Evolutionary conservation across 2,888 invertebrate genomes (phyloP), one percentile per base, ranked within the genome.

Genomic region (Apamea monoglypha): DNA sequence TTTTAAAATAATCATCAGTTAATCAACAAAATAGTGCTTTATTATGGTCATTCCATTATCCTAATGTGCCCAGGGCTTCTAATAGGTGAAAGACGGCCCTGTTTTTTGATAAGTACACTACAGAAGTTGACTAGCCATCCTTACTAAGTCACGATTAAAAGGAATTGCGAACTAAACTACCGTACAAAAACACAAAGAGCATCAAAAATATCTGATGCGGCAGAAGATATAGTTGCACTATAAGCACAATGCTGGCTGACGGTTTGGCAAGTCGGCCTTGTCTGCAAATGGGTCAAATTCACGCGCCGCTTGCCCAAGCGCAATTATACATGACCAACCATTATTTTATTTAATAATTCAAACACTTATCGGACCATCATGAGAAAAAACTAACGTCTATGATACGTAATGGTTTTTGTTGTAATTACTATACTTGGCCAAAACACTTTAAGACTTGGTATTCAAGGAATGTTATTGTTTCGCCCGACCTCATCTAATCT

Each of bases 201-300:
- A 40, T 64, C 68, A 85, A 56, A 86, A 61, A 72, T 81, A 82
- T 79, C 83, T 89, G 91, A 92, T 91, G 87, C 74, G 85, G 84
- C 86, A 85, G 91, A 91, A 90, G 92, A 94, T 92, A 92, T 87
- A 75, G 80, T 72, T 87, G 83, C 86, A 83, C 83, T 85, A 68
- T 81, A 87, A 83, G 86, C 88, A 92, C 92, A 91, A 91, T 92
- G 90, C 90, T 87, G 84, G 76, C 81, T 84, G 89, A 87, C 87
- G 86, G 91, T 95, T 95, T 94, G 92, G 94, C 93, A 95, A 94
- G 92, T 88, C 89, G 94, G 90, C 96, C 96, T 96, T 94, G 95
- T 90, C 83, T 79, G 90, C 90, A 92, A 93, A 94, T 94, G 92
- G 95, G 95, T 95, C 94, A 92, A 93, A 94, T 93, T 91, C 92